These are phyloP conservation scores for Caerostris darwini DNA, from an alignment of 1,140 invertebrate genomes.

Conservation along the genomic window DNA sequence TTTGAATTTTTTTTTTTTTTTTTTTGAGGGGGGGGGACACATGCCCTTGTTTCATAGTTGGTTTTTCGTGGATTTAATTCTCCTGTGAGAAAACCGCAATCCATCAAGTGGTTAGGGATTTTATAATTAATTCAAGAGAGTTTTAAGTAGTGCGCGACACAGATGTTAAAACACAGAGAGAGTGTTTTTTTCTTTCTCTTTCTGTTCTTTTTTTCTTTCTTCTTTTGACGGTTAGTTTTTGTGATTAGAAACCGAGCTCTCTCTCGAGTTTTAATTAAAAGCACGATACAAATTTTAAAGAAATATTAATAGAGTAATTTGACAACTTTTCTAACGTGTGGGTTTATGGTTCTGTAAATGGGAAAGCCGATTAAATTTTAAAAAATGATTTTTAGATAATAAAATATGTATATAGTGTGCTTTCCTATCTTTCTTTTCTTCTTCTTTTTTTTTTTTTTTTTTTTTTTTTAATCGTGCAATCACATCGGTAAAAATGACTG, in stretches of 20 bases:
- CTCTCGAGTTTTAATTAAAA: constrained; percentile 38
- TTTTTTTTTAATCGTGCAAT: not conserved
- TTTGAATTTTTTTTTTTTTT: constrained; percentile 27
- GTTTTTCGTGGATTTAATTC: constrained; percentile 41
- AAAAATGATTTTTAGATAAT: not conserved
- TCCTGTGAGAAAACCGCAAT: constrained; percentile 5
- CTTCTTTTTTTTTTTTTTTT: no score
- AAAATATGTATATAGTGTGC: no score
- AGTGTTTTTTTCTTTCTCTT: not conserved
- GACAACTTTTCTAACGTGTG: not conserved
- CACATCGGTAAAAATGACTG: not conserved
- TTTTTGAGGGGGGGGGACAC: rapidly evolving
- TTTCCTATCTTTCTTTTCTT: no score
- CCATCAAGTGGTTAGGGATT: constrained; percentile 58
- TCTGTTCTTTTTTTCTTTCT: not conserved
- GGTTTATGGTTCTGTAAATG: not conserved
- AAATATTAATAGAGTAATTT: constrained; percentile 57
- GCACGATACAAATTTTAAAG: constrained; percentile 43
- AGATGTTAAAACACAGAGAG: constrained; percentile 35
- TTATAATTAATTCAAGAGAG: constrained; percentile 16
- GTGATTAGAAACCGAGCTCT: constrained; percentile 41
- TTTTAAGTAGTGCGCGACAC: constrained; percentile 38
- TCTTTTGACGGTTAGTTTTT: not conserved
- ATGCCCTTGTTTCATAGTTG: not conserved
- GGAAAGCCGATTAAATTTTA: not conserved